These are phyloP conservation scores for Eclectus roratus DNA, from an alignment of 2,113 vertebrate genomes.

Conservation along the genomic window DNA sequence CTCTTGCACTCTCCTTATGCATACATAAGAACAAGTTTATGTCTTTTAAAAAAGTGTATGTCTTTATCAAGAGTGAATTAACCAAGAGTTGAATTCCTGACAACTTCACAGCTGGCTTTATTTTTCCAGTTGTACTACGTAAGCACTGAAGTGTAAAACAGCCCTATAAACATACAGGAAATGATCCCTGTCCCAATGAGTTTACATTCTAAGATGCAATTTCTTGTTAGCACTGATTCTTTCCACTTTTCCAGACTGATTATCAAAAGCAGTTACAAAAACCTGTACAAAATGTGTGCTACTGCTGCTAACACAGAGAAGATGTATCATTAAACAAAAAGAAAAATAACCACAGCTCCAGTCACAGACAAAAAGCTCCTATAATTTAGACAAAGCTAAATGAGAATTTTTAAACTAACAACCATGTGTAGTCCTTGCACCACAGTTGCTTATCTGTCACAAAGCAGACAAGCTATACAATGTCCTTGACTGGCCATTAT, in stretches of 20 bases:
- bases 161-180: not conserved
- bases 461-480: conserved; percentile 71
- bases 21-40: not conserved
- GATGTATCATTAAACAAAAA: not conserved
- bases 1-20: not conserved
- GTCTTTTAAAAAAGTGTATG: not conserved
- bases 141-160: not conserved
- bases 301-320: not conserved
- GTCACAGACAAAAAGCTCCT: not conserved
- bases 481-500: conserved; percentile 79
- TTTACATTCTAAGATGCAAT: not conserved
- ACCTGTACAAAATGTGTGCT: not conserved
- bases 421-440: conserved; percentile 79
- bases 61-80: not conserved
- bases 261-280: not conserved
- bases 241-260: not conserved
- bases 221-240: not conserved
- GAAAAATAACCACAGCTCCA: not conserved
- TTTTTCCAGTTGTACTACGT: not conserved
- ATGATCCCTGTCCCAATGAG: not conserved
- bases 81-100: not conserved
- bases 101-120: not conserved
- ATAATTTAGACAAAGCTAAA: conserved; percentile 25
- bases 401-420: conserved; percentile 33
- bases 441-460: conserved; percentile 75